Evolutionary conservation across 37 sponge, comb jelly and placozoan genomes (phyloP), one percentile per base, ranked within the genome.

Genomic region (Oopsacas minuta): DNA sequence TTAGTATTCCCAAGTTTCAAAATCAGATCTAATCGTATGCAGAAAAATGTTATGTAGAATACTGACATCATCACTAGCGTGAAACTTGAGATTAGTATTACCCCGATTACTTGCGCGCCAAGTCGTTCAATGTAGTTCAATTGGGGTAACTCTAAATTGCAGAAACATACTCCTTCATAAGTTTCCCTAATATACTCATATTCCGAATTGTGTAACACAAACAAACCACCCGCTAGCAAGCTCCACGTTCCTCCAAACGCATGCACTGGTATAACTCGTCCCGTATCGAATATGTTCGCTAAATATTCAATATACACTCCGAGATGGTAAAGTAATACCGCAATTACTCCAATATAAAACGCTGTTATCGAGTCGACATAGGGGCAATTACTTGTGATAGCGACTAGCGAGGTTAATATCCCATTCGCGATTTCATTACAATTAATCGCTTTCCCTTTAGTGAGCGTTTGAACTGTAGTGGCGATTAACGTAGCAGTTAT

Each of bases 231-330:
- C 0, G 89, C 93, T 36, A 94, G 37, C 86, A 94, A 36, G 36
- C 92, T 88, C 75, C 75, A 61, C 75, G 28, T 61, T n/a, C 75
- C 75, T 91, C 94, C 90, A 23, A 91, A 37, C 0, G 85, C 94
- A 82, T 95, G 96, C 0, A 95, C 91, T n/a, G 96, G 96, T 28
- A 92, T 88, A 15, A 95, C 96, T 1, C 89, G 39, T 61, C 93
- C 96, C 25, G 96, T 95, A 86, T 95, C 96, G 32, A 89, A 85
- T 35, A 95, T 88, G 1, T 52, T 46, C 17, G 88, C 52, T 35
- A 86, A 85, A 89, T 92, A 95, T 85, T 95, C 96, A 22, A 88
- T 25, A 37, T 38, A 92, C 81, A 88, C 89, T 0, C 96, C 96
- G 83, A 88, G 0, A 83, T 95, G 96, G 82, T 95, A 95, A 53